Percentiles rank a stretch among this genome's conserved stretches.
phyloP scores from a whole-genome alignment of 2,888 invertebrate genomes.

The Brachypalpus laphriformis region DNA sequence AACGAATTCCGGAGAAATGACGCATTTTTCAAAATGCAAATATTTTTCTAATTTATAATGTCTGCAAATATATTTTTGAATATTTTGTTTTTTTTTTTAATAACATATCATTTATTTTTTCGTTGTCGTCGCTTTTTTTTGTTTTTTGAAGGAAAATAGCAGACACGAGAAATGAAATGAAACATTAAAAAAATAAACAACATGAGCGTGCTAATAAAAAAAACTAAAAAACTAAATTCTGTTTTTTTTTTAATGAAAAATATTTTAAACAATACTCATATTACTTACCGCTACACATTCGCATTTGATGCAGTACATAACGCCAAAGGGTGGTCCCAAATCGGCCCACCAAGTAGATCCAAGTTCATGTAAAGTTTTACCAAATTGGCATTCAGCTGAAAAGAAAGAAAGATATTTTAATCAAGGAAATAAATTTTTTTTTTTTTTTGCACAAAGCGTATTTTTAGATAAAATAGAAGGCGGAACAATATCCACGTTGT shows the following conservation, averaged over 20 bases:
- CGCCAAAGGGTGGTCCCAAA: conserved; percentile 95
- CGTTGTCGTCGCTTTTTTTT: neutral
- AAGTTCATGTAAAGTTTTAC: conserved; percentile 92
- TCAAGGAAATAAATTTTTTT: neutral
- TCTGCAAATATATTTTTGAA: conserved; percentile 56
- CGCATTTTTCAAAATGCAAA: conserved; percentile 53
- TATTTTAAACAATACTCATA: conserved; percentile 11
- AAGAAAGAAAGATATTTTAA: conserved; percentile 67
- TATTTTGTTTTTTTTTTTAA: conserved; percentile 19
- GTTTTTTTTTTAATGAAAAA: too few relatives aligned
- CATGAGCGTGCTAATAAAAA: neutral
- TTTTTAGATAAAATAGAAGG: conserved; percentile 1
- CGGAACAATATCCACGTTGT: neutral
- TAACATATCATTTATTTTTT: conserved; percentile 14
- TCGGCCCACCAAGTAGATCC: conserved; percentile 97
- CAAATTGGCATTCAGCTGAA: conserved; percentile 94
- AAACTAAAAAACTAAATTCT: conserved; percentile 1
- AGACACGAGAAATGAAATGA: conserved; percentile 35
- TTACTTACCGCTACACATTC: conserved; percentile 95
- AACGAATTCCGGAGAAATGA: conserved; percentile 8
- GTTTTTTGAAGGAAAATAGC: neutral
- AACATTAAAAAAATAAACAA: conserved; percentile 45
- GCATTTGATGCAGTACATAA: conserved; percentile 97
- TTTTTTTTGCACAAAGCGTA: neutral
- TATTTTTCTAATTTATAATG: conserved; percentile 56